Evolutionary conservation across 1,140 invertebrate species (phyloP).

Genomic region (Melitaea cinxia): DNA sequence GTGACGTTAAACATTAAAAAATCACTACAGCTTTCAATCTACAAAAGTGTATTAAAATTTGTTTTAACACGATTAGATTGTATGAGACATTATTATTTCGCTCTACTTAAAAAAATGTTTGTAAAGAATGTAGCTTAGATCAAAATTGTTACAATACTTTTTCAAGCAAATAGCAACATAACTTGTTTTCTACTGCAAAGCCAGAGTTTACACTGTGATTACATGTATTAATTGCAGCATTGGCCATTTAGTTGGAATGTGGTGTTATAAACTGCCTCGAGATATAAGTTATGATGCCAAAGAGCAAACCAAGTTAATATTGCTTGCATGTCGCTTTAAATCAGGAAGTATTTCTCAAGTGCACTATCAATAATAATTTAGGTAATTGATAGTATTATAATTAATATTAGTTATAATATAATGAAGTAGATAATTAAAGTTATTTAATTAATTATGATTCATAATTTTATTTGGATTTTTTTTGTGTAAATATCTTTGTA

Average conservation of each 20-base stretch:
- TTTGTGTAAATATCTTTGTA: neutral
- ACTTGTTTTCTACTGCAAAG: constrained; percentile 28
- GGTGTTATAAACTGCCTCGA: constrained; percentile 36
- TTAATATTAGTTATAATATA: constrained; percentile 14
- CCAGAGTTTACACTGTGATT: constrained; percentile 36
- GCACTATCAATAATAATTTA: constrained; percentile 21
- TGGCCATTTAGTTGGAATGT: constrained; percentile 39
- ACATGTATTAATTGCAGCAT: constrained; percentile 39
- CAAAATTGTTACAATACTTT: constrained; percentile 2
- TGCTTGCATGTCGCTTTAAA: constrained; percentile 31
- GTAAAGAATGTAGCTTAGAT: neutral
- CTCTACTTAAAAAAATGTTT: neutral
- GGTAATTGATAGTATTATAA: too few species aligned
- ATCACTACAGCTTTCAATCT: too few species aligned
- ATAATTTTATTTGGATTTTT: neutral
- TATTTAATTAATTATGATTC: constrained; percentile 1
- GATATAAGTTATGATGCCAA: constrained; percentile 42
- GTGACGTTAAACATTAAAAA: too few species aligned
- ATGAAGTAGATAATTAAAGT: constrained; percentile 1
- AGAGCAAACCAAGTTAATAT: constrained; percentile 40
- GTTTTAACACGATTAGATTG: neutral
- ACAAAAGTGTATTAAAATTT: too few species aligned
- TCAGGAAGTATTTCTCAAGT: constrained; percentile 34
- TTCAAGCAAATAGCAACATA: constrained; percentile 21
- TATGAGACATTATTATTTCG: neutral